These are phyloP conservation scores for Moxostoma hubbsi DNA, from an alignment of 2,797 vertebrate genomes.

Conservation along the genomic window DNA sequence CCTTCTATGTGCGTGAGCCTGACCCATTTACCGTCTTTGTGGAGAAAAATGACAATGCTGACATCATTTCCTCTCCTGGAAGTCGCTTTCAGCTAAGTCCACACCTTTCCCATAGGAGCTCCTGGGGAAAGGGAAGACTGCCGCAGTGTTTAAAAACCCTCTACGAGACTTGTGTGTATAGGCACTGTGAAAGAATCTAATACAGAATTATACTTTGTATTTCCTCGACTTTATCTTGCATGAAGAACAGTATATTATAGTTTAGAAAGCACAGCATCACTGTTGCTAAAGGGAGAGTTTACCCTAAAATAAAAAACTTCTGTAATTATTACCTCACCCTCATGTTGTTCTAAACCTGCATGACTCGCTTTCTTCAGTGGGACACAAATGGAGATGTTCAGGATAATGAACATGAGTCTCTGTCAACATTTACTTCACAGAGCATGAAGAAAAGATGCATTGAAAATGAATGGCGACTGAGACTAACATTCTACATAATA, in stretches of 20 bases:
- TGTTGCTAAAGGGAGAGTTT: too few species aligned
- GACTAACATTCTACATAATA: too few species aligned
- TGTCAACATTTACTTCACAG: too few species aligned
- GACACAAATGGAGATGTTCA: too few species aligned
- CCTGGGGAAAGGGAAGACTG: constrained; percentile 29
- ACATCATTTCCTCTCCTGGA: constrained; percentile 38
- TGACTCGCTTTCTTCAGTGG: too few species aligned
- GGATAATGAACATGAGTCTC: too few species aligned
- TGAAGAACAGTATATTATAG: neutral
- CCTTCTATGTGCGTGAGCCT: constrained; percentile 57
- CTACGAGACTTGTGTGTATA: constrained; percentile 4
- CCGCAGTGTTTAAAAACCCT: constrained; percentile 34
- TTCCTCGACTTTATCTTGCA: neutral
- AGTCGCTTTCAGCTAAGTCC: neutral
- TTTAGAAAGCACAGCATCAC: neutral
- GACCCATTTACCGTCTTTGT: constrained; percentile 63
- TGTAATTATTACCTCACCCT: too few species aligned
- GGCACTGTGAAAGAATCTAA: constrained; percentile 7
- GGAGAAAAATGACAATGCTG: constrained; percentile 50
- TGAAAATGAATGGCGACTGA: too few species aligned
- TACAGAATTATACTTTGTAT: neutral
- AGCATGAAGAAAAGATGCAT: too few species aligned
- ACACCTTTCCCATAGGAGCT: constrained; percentile 48
- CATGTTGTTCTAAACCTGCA: too few species aligned
- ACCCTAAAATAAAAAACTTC: too few species aligned